These are phyloP conservation scores for Passerina amoena DNA, from an alignment of 2,113 vertebrate genomes.

Conservation along the genomic window DNA sequence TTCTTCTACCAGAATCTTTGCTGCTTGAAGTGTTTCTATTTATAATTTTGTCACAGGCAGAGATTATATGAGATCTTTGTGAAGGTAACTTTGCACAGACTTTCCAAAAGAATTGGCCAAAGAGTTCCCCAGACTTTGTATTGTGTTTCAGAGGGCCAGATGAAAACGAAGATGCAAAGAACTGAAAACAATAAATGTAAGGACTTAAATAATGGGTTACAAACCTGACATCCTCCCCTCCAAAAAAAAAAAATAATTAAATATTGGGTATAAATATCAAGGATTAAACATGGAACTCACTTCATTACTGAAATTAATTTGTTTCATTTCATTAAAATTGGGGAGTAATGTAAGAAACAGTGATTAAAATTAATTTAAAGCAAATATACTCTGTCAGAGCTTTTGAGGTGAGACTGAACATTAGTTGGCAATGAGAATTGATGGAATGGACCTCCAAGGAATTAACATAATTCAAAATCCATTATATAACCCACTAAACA, in stretches of 20 bases:
- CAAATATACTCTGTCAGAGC: not conserved
- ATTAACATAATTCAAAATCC: not conserved
- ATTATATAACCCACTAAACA: not conserved
- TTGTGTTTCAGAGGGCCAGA: not conserved
- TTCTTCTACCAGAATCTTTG: not conserved
- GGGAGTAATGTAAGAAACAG: not conserved
- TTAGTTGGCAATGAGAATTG: not conserved
- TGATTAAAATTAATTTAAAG: not conserved
- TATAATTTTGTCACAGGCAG: not conserved
- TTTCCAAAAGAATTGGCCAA: not conserved
- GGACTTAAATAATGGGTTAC: not conserved
- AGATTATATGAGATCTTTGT: not conserved
- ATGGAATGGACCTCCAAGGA: not conserved
- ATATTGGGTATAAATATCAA: not conserved
- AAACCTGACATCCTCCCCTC: not conserved
- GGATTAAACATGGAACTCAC: not conserved
- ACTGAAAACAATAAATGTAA: not conserved
- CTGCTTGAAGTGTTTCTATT: not conserved
- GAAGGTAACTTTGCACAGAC: not conserved
- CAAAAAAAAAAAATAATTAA: no score
- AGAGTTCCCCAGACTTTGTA: not conserved
- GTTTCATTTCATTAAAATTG: not conserved
- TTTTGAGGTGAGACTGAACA: not conserved
- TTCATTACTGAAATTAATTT: not conserved
- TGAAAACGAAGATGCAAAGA: not conserved